Conservation (phyloP, 2,113 vertebrate species). For the Jacana jacana region DNA sequence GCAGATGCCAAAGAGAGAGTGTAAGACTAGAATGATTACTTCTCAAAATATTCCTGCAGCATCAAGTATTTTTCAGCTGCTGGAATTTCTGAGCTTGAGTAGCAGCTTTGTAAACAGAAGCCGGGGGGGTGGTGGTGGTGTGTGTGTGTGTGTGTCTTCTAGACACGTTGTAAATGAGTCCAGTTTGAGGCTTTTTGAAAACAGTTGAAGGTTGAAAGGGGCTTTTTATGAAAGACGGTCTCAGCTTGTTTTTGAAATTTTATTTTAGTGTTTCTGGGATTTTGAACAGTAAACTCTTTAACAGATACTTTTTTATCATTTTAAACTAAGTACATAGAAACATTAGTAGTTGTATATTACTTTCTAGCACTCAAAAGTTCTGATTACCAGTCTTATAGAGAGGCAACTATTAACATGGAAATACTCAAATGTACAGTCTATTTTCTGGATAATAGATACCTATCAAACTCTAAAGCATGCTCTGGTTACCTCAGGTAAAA, state of each 20-base stretch:
- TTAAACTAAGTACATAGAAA: background rate
- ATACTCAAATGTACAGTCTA: background rate
- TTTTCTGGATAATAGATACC: background rate
- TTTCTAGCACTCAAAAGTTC: background rate
- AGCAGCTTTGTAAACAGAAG: background rate
- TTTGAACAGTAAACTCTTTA: slow-evolving; percentile 8
- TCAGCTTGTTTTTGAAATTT: background rate
- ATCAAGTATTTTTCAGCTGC: slow-evolving; percentile 29
- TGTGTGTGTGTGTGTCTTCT: too few species aligned
- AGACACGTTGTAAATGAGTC: background rate
- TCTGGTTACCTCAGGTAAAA: background rate
- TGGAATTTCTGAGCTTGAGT: background rate
- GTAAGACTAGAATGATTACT: background rate
- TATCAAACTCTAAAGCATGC: background rate
- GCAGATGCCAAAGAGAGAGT: background rate
- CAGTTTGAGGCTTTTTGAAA: background rate
- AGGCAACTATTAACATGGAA: background rate
- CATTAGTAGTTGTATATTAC: background rate
- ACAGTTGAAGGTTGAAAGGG: background rate
- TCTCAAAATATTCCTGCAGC: slow-evolving; percentile 1
- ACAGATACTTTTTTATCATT: background rate
- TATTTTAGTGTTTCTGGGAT: background rate
- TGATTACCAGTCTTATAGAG: background rate
- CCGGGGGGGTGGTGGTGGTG: too few species aligned
- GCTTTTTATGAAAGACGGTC: background rate